phyloP scores from a whole-genome alignment of 2,113 vertebrate genomes.

The Motacilla tschutschensis region DNA sequence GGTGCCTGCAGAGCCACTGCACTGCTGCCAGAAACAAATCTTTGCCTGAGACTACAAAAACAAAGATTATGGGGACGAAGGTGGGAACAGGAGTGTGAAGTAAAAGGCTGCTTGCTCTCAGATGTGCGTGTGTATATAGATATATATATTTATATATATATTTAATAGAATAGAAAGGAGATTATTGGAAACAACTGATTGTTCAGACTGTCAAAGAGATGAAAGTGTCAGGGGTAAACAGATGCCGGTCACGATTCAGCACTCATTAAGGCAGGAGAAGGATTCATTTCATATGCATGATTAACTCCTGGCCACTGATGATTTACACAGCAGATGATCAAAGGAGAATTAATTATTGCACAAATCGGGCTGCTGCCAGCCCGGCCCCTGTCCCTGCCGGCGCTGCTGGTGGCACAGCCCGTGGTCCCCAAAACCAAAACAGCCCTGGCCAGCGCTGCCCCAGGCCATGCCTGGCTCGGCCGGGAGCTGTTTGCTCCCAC shows the following conservation, averaged over 20 bases:
- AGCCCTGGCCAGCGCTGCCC: rapidly evolving
- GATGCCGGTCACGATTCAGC: slow-evolving; percentile 67
- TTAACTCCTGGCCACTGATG: slow-evolving; percentile 70
- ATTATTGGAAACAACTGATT: slow-evolving; percentile 65
- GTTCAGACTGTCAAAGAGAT: slow-evolving; percentile 53
- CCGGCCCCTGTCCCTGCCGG: rapidly evolving
- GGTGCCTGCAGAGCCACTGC: neutral
- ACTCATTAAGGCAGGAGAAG: slow-evolving; percentile 70
- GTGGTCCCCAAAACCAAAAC: rapidly evolving
- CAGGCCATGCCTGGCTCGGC: rapidly evolving
- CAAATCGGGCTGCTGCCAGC: slow-evolving; percentile 19
- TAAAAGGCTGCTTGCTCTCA: neutral
- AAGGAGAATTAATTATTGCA: slow-evolving; percentile 65
- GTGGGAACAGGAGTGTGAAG: neutral
- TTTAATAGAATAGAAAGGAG: slow-evolving; percentile 26
- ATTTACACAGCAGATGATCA: slow-evolving; percentile 73
- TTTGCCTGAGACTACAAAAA: rapidly evolving
- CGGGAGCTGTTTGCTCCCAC: rapidly evolving
- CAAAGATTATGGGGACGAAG: neutral
- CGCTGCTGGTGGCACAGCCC: neutral
- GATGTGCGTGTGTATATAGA: neutral
- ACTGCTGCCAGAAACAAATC: neutral
- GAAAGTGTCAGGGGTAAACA: slow-evolving; percentile 66
- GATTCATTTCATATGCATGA: slow-evolving; percentile 70
- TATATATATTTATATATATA: neutral